Percentiles rank a stretch among this genome's conserved stretches.
Conservation (phyloP, 2,113 vertebrate genomes). For the Elephas maximus region DNA sequence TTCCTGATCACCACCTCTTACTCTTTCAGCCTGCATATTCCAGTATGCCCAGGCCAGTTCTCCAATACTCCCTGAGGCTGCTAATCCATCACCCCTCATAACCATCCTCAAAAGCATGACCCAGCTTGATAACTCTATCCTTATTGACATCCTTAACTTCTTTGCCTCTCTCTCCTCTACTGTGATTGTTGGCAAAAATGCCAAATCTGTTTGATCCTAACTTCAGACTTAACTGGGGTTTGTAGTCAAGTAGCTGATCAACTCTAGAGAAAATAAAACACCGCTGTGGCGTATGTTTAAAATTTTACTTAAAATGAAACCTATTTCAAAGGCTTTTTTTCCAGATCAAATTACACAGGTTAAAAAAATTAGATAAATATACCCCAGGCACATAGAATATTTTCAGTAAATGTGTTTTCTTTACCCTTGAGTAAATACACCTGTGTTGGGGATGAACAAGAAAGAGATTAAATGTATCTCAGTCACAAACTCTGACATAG, state of each 20-base stretch:
- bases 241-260: not conserved
- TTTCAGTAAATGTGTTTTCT: not conserved
- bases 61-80: not conserved
- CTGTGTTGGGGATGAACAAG: not conserved
- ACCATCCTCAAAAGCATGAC: not conserved
- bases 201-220: not conserved
- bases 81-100: not conserved
- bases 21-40: not conserved
- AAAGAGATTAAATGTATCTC: conserved; percentile 5
- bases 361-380: not conserved
- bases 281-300: not conserved
- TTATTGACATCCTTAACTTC: not conserved
- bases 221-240: not conserved
- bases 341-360: not conserved
- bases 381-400: not conserved
- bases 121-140: not conserved
- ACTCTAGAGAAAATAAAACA: not conserved
- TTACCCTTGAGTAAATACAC: not conserved
- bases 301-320: conserved; percentile 18
- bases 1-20: not conserved
- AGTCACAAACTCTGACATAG: not conserved
- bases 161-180: not conserved
- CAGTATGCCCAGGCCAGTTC: not conserved
- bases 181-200: not conserved
- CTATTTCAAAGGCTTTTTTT: not conserved